A percentile compares a stretch with the other conserved stretches of the same genome.
Evolutionary conservation across 2,113 vertebrate species (phyloP).

Genomic region (Megalops atlanticus): DNA sequence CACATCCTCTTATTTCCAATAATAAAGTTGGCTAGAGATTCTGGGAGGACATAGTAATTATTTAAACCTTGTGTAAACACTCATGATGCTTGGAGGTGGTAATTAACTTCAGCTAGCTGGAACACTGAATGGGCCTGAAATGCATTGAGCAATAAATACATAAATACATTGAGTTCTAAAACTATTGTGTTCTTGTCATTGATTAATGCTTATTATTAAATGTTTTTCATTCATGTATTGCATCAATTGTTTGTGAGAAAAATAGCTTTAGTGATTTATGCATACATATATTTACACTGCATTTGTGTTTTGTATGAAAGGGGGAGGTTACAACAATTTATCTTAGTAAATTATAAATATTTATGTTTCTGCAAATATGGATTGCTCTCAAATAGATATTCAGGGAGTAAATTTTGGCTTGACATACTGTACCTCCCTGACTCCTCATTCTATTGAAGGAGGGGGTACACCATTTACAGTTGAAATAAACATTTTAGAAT

Average conservation of each 20-base stretch:
- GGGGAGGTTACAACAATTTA: background rate
- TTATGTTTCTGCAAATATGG: background rate
- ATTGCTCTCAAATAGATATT: background rate
- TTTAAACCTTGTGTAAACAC: background rate
- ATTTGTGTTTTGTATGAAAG: background rate
- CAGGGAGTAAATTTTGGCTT: background rate
- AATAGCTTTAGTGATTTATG: background rate
- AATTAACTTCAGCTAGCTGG: background rate
- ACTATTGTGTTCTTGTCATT: background rate
- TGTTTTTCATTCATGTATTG: background rate
- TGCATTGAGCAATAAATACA: background rate
- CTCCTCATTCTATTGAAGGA: slow-evolving; percentile 43
- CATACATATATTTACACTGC: background rate
- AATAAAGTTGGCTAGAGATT: background rate
- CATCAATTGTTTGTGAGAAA: background rate
- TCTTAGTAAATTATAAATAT: background rate
- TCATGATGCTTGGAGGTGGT: background rate
- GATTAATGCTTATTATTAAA: background rate
- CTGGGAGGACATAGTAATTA: background rate
- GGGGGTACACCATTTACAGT: background rate
- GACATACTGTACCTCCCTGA: slow-evolving; percentile 4
- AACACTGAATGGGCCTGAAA: background rate
- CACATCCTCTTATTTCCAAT: background rate
- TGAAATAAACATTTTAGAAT: background rate
- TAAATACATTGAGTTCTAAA: background rate